Percentiles rank a stretch among this genome's conserved stretches.
phyloP scores from a whole-genome alignment of 2,888 invertebrate species.

The Seira sanloemensis region DNA sequence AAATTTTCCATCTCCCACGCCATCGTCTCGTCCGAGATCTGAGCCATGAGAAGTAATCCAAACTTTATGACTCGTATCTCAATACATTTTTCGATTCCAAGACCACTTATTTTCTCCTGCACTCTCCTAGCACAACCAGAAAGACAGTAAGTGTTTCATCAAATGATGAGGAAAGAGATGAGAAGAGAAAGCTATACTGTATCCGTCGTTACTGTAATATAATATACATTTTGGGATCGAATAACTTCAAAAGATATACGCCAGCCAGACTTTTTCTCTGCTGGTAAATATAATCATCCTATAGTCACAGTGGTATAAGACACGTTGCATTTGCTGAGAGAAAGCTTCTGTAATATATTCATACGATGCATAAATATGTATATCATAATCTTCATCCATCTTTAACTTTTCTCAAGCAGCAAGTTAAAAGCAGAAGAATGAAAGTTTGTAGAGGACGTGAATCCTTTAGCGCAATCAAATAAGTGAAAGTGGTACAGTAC shows the following conservation, averaged over 20 bases:
- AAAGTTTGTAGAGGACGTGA: slow-evolving; percentile 13
- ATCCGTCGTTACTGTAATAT: background rate
- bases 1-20: slow-evolving; percentile 31
- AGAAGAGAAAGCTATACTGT: no score
- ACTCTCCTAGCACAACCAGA: background rate
- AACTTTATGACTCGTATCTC: slow-evolving; percentile 57
- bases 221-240: background rate
- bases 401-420: background rate
- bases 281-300: slow-evolving; percentile 1
- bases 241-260: no score
- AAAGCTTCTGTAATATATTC: background rate
- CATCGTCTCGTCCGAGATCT: background rate
- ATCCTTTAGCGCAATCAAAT: slow-evolving; percentile 19
- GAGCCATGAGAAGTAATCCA: slow-evolving; percentile 51
- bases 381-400: background rate
- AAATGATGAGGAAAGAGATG: slow-evolving; percentile 4
- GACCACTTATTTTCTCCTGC: background rate
- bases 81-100: slow-evolving; percentile 26
- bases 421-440: no score
- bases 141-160: background rate
- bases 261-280: background rate
- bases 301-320: background rate
- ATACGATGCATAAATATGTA: background rate
- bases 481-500: slow-evolving; percentile 12
- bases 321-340: background rate